phyloP scores from a whole-genome alignment of 2,113 vertebrate genomes.

The Psettodes erumei region DNA sequence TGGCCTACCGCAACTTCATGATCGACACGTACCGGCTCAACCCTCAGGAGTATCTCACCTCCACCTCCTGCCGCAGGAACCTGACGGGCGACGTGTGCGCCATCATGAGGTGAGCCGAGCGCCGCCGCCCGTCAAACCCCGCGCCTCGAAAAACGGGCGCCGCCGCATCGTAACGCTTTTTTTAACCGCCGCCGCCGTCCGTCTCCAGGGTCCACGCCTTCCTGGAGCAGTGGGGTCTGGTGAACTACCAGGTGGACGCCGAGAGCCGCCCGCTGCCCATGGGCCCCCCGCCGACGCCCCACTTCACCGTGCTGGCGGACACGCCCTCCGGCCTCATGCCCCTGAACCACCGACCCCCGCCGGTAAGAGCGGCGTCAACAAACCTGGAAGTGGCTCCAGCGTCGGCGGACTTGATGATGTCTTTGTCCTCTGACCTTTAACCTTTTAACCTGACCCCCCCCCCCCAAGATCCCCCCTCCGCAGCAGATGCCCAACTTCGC shows the following conservation, averaged over 20 bases:
- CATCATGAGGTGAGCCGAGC: constrained; percentile 90
- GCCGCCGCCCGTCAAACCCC: no score
- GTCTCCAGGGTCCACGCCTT: constrained; percentile 92
- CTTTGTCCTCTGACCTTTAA: no score
- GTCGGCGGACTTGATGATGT: no score
- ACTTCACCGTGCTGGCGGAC: constrained; percentile 96
- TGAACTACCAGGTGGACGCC: constrained; percentile 98
- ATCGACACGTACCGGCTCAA: constrained; percentile 98
- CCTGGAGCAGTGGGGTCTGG: constrained; percentile 98
- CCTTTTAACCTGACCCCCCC: no score
- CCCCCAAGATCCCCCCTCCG: constrained; percentile 88
- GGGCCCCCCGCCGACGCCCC: constrained; percentile 96
- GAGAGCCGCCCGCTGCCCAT: constrained; percentile 95
- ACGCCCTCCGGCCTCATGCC: constrained; percentile 96
- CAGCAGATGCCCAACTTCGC: constrained; percentile 95
- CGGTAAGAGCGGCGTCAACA: constrained; percentile 56
- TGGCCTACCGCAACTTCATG: constrained; percentile 99
- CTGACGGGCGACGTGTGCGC: constrained; percentile 96
- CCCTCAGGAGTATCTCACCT: constrained; percentile 97
- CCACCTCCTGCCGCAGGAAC: constrained; percentile 96
- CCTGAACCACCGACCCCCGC: constrained; percentile 85
- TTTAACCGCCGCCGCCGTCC: not conserved
- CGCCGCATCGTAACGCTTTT: no score
- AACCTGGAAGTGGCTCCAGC: no score
- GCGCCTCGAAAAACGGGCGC: no score